phyloP scores from a whole-genome alignment of 2,888 invertebrate species.

The Neuroscelio doddi region DNA sequence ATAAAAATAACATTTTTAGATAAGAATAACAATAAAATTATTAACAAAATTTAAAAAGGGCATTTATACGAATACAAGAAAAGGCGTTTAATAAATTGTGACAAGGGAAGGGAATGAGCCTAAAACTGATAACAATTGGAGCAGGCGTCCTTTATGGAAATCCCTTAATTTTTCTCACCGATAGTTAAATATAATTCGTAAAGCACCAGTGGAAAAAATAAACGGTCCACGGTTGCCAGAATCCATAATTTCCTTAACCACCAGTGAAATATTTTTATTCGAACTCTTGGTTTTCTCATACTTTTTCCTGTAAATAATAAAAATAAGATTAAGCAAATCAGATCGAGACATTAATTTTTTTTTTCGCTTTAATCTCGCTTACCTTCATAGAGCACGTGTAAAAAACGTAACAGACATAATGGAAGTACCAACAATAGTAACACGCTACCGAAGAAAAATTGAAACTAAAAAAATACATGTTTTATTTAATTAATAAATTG shows the following conservation, averaged over 20 bases:
- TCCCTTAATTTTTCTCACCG: conserved; percentile 75
- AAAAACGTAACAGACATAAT: conserved; percentile 76
- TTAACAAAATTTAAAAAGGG: too few relatives aligned
- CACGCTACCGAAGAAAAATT: conserved; percentile 78
- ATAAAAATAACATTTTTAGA: too few relatives aligned
- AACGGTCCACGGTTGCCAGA: conserved; percentile 80
- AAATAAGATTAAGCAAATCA: conserved; percentile 2
- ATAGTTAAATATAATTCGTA: conserved; percentile 83
- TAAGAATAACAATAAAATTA: too few relatives aligned
- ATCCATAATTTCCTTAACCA: conserved; percentile 81
- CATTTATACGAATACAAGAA: too few relatives aligned
- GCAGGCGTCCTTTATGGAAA: too few relatives aligned
- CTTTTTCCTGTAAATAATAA: conserved; percentile 66
- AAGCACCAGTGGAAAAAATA: conserved; percentile 83
- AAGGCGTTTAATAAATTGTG: too few relatives aligned
- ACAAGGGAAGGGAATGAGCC: too few relatives aligned
- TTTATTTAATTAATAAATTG: background rate
- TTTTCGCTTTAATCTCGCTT: conserved; percentile 54
- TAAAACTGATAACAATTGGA: too few relatives aligned
- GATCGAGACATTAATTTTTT: background rate
- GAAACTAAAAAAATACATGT: conserved; percentile 76
- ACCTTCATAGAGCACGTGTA: conserved; percentile 76
- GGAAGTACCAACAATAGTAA: conserved; percentile 79
- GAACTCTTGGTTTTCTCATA: conserved; percentile 70
- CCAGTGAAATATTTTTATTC: conserved; percentile 67